Evolutionary conservation across 2,888 invertebrate species (phyloP).

Genomic region (Apodemia zela): DNA sequence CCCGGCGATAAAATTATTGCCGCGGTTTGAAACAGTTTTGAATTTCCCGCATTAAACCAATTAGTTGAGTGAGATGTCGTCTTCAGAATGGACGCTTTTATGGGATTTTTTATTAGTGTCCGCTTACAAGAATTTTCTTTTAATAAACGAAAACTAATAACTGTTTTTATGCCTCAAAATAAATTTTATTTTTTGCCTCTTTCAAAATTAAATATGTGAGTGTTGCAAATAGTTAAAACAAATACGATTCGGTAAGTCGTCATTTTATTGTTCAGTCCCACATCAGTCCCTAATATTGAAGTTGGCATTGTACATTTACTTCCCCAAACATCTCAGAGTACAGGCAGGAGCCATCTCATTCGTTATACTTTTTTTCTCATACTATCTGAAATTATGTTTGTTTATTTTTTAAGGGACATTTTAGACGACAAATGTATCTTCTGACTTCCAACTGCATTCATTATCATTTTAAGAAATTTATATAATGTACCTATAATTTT

Average conservation of each 20-base stretch:
- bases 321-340: too few species aligned
- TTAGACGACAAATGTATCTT: too few species aligned
- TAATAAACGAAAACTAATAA: not conserved
- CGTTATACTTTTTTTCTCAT: too few species aligned
- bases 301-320: too few species aligned
- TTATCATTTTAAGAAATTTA: too few species aligned
- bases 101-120: constrained; percentile 48
- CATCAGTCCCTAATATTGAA: too few species aligned
- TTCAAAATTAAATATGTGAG: not conserved
- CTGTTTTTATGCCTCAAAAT: not conserved
- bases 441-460: too few species aligned
- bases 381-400: too few species aligned
- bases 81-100: constrained; percentile 63
- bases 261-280: not conserved
- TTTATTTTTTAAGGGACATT: too few species aligned
- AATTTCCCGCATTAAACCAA: constrained; percentile 74
- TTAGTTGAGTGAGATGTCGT: constrained; percentile 80
- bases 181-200: not conserved
- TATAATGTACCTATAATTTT: too few species aligned
- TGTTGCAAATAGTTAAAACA: not conserved
- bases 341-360: too few species aligned
- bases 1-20: constrained; percentile 64
- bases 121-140: constrained; percentile 25
- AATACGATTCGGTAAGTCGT: not conserved
- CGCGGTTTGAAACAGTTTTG: constrained; percentile 61